Base-by-base conservation (phyloP, 2,888 invertebrate genomes). In the Osedax frankpressi region DNA sequence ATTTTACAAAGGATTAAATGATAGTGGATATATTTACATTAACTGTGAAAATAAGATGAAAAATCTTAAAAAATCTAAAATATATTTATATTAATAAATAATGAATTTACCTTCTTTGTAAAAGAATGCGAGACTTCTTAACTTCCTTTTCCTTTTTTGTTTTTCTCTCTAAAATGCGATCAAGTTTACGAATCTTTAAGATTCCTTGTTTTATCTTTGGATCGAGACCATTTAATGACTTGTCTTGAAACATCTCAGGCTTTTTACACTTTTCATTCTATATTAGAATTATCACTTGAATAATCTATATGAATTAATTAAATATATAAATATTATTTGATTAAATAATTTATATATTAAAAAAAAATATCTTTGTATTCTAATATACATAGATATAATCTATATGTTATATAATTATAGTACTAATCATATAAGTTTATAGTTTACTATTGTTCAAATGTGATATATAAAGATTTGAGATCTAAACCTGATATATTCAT, bases 161-260 rank as follows among this genome's bases (percentile, higher is more conserved):
- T 73, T 81, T 80, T 74, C 81, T 81, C 14, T 76, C 74, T 30
- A 84, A 77, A 62, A 84, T 81, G 74, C 79, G 78, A 75, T 84
- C 82, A 2, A 82, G 78, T 76, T 83, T 83, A 63, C 80, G 79
- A 83, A 83, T 83, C 75, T 83, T 82, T 6, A 82, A 76, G 28
- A 81, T 79, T 59, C 82, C 83, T 62, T 79, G 81, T 73, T 77
- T 80, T 30, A 83, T 75, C 63, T 81, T 78, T 0, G 82, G 83
- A 24, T 82, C 82, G 11, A 44, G 19, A 6, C 19, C 44, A 44
- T 6, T 11, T 19, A 44, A 44, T 44, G 44, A 44, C 19, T 44
- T 44, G 19, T 44, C 44, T 11, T 44, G 19, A 6, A 44, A 44
- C 6, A 19, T 44, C 19, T 6, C 6, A 11, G 44, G n/a, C n/a